A percentile compares a stretch with the other conserved stretches of the same genome.
Conservation (phyloP, 2,888 invertebrate genomes). For the Leptothorax acervorum region DNA sequence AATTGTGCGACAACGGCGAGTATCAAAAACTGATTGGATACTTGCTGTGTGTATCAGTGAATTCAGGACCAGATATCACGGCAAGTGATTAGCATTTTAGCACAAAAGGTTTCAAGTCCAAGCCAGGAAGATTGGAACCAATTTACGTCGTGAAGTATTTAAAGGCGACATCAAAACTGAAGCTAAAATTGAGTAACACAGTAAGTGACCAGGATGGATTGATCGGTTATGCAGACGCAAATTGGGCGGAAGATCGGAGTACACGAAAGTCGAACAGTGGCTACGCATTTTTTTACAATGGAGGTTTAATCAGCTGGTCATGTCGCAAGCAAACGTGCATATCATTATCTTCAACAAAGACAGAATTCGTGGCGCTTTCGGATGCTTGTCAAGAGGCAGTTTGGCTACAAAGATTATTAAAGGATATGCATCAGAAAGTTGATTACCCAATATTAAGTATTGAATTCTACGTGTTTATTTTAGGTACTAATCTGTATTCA, state of each 20-base stretch:
- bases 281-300: slow-evolving; percentile 67
- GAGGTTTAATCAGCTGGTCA: slow-evolving; percentile 73
- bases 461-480: too few relatives aligned
- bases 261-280: slow-evolving; percentile 78
- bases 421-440: background rate
- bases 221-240: slow-evolving; percentile 77
- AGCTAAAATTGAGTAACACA: background rate
- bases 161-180: background rate
- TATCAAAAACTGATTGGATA: background rate
- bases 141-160: background rate
- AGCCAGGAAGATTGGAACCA: background rate
- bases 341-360: slow-evolving; percentile 65
- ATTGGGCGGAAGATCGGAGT: slow-evolving; percentile 75
- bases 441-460: background rate
- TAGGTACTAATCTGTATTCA: too few relatives aligned
- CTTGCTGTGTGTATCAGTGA: background rate
- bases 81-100: background rate
- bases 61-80: background rate
- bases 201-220: background rate
- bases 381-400: slow-evolving; percentile 29
- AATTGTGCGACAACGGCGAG: background rate
- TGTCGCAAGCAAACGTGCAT: slow-evolving; percentile 75
- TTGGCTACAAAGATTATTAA: background rate
- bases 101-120: background rate
- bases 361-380: slow-evolving; percentile 62